Base-by-base conservation (phyloP, 2,113 vertebrate genomes). In the Lepus timidus region DNA sequence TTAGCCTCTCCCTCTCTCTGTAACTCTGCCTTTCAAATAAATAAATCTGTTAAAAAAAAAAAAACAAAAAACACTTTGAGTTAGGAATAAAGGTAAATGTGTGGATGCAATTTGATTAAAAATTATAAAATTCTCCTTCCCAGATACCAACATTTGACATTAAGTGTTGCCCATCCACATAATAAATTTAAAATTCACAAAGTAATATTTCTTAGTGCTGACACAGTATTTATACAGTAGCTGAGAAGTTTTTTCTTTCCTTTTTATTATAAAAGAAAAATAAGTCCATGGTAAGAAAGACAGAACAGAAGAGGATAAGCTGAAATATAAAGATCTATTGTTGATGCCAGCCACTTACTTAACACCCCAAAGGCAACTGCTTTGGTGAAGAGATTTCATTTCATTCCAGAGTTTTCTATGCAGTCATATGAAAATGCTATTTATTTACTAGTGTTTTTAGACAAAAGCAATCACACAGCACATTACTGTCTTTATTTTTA, bases 131-230 rank as follows among this genome's bases (percentile, higher is more conserved):
- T 23, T 78, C 64, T n/a, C 39, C 31, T 64, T 25, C 70, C 61
- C 55, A 67, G 39, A 68, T 25, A 44, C 61, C 51, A 61, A 44
- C 39, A 64, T 90, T 49, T 89, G 70, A 89, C 22, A 44, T 27
- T 52, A 83, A 71, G 31, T 73, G 36, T 29, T 27, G 55, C 14
- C 80, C 39, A 44, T 10, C 36, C 16, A 74, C 31, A 65, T 22
- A 61, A 51, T 91, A 92, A 95, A 65, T 96, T 27, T 95, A 70
- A 51, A 70, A 91, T 86, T 87, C 71, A 75, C 22, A 58, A 65
- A 44, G 31, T 71, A 36, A 94, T 79, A 55, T 31, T 55, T 67
- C 64, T 68, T 88, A 62, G 49, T 52, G 52, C 61, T 91, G 44
- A 49, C 55, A 17, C 84, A 71, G 44, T 71, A 75, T 85, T 86